A percentile compares a stretch with the other conserved stretches of the same genome.
phyloP scores from a whole-genome alignment of 2,113 vertebrate genomes.

The Dascyllus trimaculatus region DNA sequence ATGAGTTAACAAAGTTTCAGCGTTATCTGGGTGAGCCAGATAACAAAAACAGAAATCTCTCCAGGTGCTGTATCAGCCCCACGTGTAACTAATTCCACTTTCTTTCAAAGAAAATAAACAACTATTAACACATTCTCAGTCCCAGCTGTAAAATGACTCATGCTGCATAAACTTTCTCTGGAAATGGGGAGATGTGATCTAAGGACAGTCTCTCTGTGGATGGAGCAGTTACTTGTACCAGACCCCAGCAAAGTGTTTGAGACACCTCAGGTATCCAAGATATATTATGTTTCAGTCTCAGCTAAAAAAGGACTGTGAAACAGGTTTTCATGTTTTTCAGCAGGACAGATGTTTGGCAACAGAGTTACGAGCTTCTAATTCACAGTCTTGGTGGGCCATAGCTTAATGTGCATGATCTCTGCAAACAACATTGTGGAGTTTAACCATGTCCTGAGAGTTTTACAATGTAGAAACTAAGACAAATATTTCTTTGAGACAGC shows the following conservation, averaged over 20 bases:
- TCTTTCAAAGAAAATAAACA: slow-evolving; percentile 57
- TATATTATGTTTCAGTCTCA: neutral
- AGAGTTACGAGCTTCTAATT: neutral
- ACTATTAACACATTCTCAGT: slow-evolving; percentile 51
- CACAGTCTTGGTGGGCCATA: neutral
- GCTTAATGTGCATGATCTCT: too few relatives aligned
- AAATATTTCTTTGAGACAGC: too few relatives aligned
- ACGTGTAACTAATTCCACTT: slow-evolving; percentile 57
- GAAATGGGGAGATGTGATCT: neutral
- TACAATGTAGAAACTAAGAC: too few relatives aligned
- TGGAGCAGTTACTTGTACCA: too few relatives aligned
- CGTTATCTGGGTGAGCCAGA: slow-evolving; percentile 10
- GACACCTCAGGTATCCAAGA: neutral
- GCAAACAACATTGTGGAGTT: too few relatives aligned
- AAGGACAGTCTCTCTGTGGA: neutral
- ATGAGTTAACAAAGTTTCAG: slow-evolving; percentile 37
- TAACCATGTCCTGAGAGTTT: too few relatives aligned
- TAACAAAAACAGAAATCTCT: slow-evolving; percentile 24
- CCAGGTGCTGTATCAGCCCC: slow-evolving; percentile 30
- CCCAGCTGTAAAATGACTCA: slow-evolving; percentile 45
- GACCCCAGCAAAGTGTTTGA: neutral
- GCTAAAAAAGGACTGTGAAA: neutral
- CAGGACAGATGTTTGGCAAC: neutral
- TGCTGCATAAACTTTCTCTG: slow-evolving; percentile 36
- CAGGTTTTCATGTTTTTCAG: neutral